Evolutionary conservation across 2,888 invertebrate species (phyloP), one percentile per base, ranked within the genome.

Genomic region (Patella depressa): DNA sequence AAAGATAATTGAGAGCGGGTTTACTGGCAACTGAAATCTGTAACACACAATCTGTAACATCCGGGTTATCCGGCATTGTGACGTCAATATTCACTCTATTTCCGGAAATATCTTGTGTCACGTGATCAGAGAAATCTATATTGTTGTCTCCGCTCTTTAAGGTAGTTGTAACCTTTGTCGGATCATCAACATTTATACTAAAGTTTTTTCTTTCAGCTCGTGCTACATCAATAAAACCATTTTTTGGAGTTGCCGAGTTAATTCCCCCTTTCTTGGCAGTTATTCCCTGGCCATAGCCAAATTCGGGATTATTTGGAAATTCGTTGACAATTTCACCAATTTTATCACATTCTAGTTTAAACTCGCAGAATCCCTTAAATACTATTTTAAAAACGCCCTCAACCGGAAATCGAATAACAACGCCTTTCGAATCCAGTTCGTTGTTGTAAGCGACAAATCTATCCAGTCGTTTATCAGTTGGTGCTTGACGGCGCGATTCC

Each of bases 271-370:
- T 71, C 83, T 83, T 19, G 79, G 82, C 74, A 79, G 80, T 5
- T 45, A 74, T 5, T 76, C 81, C 0, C 85, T 87, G 9, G 83
- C 89, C 88, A 84, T 88, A 17, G 82, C 88, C 72, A 84, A 84
- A 53, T n/a, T 70, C 55, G 11, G 89, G 89, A 14, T 83, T 82
- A 29, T 83, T 80, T 2, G 90, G 90, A n/a, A 87, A 81, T 1
- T 85, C 84, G 9, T 84, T 77, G 55, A 82, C 81, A 12, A 82
- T 54, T 34, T 78, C 73, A 7, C 79, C 74, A 1, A 85, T 80
- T 1, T 78, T 77, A 14, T 81, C 76, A 80, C 89, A 88, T 11
- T 83, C 83, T 45, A 90, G 82, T 55, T 86, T 80, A 73, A 89
- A 89, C 45, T 88, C 86, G 71, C 86, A 87, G 59, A 84, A 72